Percentiles rank a stretch among this genome's conserved stretches.
These are phyloP conservation scores for Eilema caniola DNA, from an alignment of 2,888 invertebrate species.

Conservation along the genomic window DNA sequence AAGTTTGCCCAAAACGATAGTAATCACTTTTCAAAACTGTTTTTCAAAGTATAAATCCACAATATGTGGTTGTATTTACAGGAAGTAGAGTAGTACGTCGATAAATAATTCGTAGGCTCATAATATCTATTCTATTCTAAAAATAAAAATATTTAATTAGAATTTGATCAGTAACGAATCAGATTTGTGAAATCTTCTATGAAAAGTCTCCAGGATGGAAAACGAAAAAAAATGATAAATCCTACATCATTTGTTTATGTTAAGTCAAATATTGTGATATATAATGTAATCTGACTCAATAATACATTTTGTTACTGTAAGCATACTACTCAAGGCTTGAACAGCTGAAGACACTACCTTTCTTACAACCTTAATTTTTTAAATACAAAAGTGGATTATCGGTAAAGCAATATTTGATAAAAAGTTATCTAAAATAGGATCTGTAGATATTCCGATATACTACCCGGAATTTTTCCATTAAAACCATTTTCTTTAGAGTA, in stretches of 20 bases:
- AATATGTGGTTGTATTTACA: too few species aligned
- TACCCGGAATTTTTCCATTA: conserved; percentile 6
- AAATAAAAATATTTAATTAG: too few species aligned
- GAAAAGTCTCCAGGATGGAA: too few species aligned
- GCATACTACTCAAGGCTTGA: conserved; percentile 53
- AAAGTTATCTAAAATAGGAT: conserved; percentile 39
- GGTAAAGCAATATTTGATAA: conserved; percentile 22
- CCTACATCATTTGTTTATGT: too few species aligned
- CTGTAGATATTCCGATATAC: conserved; percentile 14
- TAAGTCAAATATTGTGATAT: not conserved
- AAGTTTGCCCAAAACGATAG: not conserved
- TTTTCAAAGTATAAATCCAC: too few species aligned
- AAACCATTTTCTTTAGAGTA: conserved; percentile 23
- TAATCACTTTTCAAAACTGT: not conserved
- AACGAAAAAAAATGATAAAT: too few species aligned
- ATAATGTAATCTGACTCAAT: conserved; percentile 22
- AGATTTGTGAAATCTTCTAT: too few species aligned
- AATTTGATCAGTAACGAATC: too few species aligned
- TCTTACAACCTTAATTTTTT: conserved; percentile 53
- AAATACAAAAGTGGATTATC: conserved; percentile 54
- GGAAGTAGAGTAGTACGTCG: too few species aligned
- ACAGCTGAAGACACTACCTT: conserved; percentile 55
- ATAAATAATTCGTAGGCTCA: too few species aligned
- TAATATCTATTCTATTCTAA: too few species aligned
- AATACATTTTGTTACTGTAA: conserved; percentile 33